phyloP scores from a whole-genome alignment of 2,113 vertebrate species.

The Notarius lentiginosus region DNA sequence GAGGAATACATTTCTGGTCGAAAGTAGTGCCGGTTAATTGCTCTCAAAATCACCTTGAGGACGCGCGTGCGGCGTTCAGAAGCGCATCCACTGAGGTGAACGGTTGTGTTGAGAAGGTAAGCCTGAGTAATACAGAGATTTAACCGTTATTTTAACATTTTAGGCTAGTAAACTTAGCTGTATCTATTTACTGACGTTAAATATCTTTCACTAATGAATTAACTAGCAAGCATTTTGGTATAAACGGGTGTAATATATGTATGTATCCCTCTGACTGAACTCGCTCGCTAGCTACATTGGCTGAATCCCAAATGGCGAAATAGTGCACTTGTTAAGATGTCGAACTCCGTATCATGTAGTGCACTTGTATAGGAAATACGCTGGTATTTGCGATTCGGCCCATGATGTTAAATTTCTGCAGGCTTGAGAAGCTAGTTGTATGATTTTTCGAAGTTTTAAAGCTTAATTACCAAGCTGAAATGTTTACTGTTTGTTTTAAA shows the following conservation, averaged over 20 bases:
- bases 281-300: not conserved
- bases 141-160: not conserved
- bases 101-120: slow-evolving; percentile 55
- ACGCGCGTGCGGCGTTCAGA: not conserved
- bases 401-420: not conserved
- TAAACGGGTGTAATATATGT: not conserved
- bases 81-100: slow-evolving; percentile 43
- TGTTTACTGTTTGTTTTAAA: not conserved
- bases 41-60: slow-evolving; percentile 69
- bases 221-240: not conserved
- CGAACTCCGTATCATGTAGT: not conserved
- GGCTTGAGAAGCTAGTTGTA: not conserved
- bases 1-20: not conserved
- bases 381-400: not conserved
- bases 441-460: not conserved
- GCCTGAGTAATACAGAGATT: not conserved
- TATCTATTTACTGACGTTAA: not conserved
- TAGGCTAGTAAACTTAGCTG: too few species aligned
- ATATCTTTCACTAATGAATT: not conserved
- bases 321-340: not conserved
- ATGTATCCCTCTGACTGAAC: not conserved
- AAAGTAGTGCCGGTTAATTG: slow-evolving; percentile 68
- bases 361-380: not conserved
- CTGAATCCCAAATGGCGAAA: not conserved
- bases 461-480: not conserved